Percentiles rank a stretch among this genome's conserved stretches.
phyloP scores from a whole-genome alignment of 2,113 vertebrate genomes.

The Dendropsophus ebraccatus region DNA sequence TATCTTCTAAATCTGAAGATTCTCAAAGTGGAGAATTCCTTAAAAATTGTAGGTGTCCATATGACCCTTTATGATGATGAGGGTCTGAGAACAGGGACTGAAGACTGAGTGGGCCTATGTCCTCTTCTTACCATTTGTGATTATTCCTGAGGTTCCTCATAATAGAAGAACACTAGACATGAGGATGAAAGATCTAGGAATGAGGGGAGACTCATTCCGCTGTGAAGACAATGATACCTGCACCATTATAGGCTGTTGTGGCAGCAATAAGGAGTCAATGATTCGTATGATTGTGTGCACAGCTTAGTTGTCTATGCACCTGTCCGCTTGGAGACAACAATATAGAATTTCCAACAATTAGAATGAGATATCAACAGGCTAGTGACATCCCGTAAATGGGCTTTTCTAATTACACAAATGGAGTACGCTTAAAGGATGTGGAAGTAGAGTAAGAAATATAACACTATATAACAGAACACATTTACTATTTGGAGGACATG shows the following conservation, averaged over 20 bases:
- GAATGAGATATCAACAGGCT: too few species aligned
- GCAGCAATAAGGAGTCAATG: background rate
- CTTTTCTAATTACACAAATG: background rate
- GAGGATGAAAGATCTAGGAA: background rate
- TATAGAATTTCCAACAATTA: background rate
- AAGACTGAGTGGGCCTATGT: background rate
- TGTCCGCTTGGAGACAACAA: background rate
- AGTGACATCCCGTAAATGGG: too few species aligned
- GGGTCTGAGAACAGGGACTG: background rate
- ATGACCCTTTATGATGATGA: background rate
- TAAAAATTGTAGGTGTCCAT: background rate
- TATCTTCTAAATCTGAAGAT: too few species aligned
- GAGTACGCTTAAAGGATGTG: too few species aligned
- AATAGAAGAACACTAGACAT: background rate
- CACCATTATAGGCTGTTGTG: background rate
- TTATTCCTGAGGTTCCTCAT: background rate
- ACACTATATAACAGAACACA: background rate
- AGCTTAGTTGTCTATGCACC: background rate
- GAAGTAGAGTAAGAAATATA: background rate
- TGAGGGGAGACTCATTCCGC: background rate
- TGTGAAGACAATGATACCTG: background rate
- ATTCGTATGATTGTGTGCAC: background rate
- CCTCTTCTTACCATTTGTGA: background rate
- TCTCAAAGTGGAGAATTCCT: background rate
- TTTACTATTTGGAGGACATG: too few species aligned